phyloP scores from a whole-genome alignment of 2,888 invertebrate species.

The Drosophila mulleri region DNA sequence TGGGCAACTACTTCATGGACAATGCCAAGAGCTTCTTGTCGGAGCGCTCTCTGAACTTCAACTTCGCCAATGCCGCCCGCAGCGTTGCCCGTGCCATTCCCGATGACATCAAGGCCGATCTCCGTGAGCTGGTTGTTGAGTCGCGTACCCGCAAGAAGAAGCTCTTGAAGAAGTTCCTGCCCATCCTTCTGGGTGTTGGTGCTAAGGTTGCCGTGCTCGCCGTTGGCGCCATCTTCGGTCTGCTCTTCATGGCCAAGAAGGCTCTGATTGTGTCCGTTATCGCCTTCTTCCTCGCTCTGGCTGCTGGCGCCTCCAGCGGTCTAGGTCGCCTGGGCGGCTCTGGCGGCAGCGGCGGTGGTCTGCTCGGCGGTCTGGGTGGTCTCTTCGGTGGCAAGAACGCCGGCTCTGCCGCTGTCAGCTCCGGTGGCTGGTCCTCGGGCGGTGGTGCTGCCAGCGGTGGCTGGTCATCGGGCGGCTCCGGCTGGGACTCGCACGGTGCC shows the following conservation, averaged over 20 bases:
- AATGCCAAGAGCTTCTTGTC: slow-evolving; percentile 87
- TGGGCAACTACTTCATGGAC: slow-evolving; percentile 87
- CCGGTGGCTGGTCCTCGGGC: slow-evolving; percentile 80
- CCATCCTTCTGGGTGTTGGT: slow-evolving; percentile 87
- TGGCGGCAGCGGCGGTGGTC: slow-evolving; percentile 74
- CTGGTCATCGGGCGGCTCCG: slow-evolving; percentile 81
- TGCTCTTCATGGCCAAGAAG: slow-evolving; percentile 88
- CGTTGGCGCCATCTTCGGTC: slow-evolving; percentile 87
- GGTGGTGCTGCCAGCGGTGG: slow-evolving; percentile 75
- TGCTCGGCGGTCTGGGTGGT: slow-evolving; percentile 81
- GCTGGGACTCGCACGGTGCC: slow-evolving; percentile 86
- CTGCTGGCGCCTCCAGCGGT: slow-evolving; percentile 84
- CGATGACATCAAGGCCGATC: slow-evolving; percentile 86
- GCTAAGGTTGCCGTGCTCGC: slow-evolving; percentile 87
- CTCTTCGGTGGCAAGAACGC: slow-evolving; percentile 83
- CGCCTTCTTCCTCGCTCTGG: slow-evolving; percentile 87
- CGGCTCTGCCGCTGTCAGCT: slow-evolving; percentile 63
- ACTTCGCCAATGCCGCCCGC: slow-evolving; percentile 85
- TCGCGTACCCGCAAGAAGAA: slow-evolving; percentile 87
- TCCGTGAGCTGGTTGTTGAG: slow-evolving; percentile 87
- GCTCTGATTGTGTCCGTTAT: slow-evolving; percentile 87
- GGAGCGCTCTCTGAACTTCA: slow-evolving; percentile 86
- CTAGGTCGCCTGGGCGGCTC: slow-evolving; percentile 79
- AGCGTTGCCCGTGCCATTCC: slow-evolving; percentile 86
- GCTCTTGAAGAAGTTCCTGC: slow-evolving; percentile 86